phyloP scores from a whole-genome alignment of 2,113 vertebrate species.

The Canis aureus region DNA sequence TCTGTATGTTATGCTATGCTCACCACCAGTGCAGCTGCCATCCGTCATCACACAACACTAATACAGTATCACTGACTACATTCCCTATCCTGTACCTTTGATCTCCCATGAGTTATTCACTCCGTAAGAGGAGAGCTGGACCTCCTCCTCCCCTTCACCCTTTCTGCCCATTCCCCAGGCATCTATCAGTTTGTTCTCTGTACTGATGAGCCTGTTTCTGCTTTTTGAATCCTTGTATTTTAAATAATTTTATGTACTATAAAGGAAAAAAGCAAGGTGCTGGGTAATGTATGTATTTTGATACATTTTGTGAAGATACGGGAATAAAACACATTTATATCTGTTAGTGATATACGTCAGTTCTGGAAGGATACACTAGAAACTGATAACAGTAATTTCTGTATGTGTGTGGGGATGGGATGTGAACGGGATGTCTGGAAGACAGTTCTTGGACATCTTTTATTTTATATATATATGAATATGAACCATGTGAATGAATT shows the following conservation, averaged over 20 bases:
- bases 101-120: neutral
- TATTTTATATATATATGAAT: neutral
- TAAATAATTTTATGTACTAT: neutral
- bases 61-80: neutral
- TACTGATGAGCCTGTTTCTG: neutral
- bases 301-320: neutral
- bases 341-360: neutral
- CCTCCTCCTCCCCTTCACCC: neutral
- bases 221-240: neutral
- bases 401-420: no score
- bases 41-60: neutral
- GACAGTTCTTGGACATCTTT: neutral
- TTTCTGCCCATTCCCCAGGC: neutral
- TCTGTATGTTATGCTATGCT: neutral
- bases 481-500: neutral
- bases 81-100: neutral
- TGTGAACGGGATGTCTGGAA: neutral
- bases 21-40: neutral
- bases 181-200: neutral
- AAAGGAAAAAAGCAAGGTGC: neutral
- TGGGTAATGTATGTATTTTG: neutral
- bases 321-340: neutral
- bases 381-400: neutral
- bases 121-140: neutral
- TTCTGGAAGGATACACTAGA: neutral